Evolutionary conservation across 2,888 invertebrate species (phyloP).

Genomic region (Lacanobia wlatinum): DNA sequence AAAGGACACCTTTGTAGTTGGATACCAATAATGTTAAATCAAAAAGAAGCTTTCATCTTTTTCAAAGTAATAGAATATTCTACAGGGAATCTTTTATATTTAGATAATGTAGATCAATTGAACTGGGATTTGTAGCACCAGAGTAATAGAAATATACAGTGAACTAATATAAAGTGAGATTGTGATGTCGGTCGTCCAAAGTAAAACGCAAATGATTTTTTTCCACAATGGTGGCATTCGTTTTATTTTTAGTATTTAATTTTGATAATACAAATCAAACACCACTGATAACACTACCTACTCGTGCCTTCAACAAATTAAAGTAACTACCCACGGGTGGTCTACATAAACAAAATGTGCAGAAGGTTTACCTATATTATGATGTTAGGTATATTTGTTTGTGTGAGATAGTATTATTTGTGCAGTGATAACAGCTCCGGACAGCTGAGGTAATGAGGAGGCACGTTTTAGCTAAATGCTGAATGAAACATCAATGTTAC

Average conservation of each 20-base stretch:
- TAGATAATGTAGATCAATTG: slow-evolving; percentile 19
- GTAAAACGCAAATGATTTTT: background rate
- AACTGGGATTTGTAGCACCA: slow-evolving; percentile 24
- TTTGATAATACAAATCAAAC: slow-evolving; percentile 52
- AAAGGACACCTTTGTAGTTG: slow-evolving; percentile 2
- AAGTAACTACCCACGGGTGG: slow-evolving; percentile 57
- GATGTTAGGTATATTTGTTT: slow-evolving; percentile 62
- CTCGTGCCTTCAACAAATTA: slow-evolving; percentile 52
- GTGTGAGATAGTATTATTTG: slow-evolving; percentile 70
- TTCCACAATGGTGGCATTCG: background rate
- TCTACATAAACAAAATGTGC: slow-evolving; percentile 59
- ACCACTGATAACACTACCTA: slow-evolving; percentile 38
- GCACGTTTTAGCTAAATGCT: slow-evolving; percentile 53
- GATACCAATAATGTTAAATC: slow-evolving; percentile 14
- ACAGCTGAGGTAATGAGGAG: slow-evolving; percentile 57
- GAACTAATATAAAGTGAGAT: slow-evolving; percentile 15
- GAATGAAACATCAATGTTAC: slow-evolving; percentile 46
- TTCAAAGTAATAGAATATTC: slow-evolving; percentile 12
- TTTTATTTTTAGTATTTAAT: slow-evolving; percentile 39
- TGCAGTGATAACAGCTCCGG: slow-evolving; percentile 68
- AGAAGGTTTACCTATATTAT: slow-evolving; percentile 48
- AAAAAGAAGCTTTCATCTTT: slow-evolving; percentile 16
- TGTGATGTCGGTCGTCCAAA: background rate
- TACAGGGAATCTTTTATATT: slow-evolving; percentile 10
- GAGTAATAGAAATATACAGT: slow-evolving; percentile 13